Base-by-base conservation (phyloP, 2,888 invertebrate genomes). In the Cepaea hortensis region DNA sequence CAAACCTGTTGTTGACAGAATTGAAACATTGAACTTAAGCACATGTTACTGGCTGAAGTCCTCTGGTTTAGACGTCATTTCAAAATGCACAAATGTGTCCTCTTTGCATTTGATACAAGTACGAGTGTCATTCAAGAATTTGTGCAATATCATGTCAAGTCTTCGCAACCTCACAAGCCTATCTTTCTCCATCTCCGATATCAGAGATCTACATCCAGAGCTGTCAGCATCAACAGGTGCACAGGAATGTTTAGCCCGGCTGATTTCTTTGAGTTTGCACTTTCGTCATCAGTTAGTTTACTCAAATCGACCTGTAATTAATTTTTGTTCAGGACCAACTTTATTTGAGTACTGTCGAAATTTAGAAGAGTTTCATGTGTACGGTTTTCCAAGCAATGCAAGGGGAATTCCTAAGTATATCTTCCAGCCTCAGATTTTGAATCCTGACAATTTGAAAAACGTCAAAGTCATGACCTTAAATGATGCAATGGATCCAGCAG, bases 31-130 rank as follows among this genome's bases (percentile, higher is more conserved):
- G 46, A 91, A 92, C 88, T 90, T 93, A 4, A 92, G 92, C 88
- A 91, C 93, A 87, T 93, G 93, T 87, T 92, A 93, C 89, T 94
- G 94, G 94, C 84, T 93, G 68, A 88, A 91, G 3, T 90, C 91
- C 5, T 86, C 90, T 9, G 88, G 88, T 18, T 86, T 93, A 15
- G 90, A 91, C 48, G 89, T 90, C 72, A 89, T 93, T 46, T 87
- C 90, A 9, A 90, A 90, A 73, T 94, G 94, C 88, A 90, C 88
- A 86, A 90, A 92, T 85, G 89, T 93, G 11, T 90, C 88, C 23
- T 88, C 91, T 55, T 90, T 94, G 0, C 91, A 90, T 81, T 87
- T 94, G n/a, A 90, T 93, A 5, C 93, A 93, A 79, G 92, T 93
- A 84, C 90, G 89, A 82, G 87, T 94, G 18, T 91, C 91, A 48